Conservation (phyloP, 2,888 invertebrate species). For the Mongoloraphidia duomilia region DNA sequence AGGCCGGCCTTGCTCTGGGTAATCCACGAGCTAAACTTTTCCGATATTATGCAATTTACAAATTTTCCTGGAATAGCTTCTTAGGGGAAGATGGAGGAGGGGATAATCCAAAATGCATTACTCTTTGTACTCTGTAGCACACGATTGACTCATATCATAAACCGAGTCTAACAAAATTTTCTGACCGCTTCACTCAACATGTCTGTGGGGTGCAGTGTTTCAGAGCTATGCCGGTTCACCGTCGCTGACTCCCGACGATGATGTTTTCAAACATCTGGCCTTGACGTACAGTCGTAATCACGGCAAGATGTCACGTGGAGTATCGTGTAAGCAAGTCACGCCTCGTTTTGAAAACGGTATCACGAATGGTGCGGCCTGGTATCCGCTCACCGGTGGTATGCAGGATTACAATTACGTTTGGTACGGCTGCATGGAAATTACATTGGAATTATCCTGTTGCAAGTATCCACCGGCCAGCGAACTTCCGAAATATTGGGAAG, state of each 20-base stretch:
- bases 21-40: no score
- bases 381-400: slow-evolving; percentile 81
- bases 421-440: slow-evolving; percentile 92
- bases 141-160: neutral
- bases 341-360: slow-evolving; percentile 77
- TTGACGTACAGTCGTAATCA: slow-evolving; percentile 76
- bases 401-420: slow-evolving; percentile 90
- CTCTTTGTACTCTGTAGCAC: no score
- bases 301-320: slow-evolving; percentile 74
- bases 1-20: no score
- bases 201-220: slow-evolving; percentile 46
- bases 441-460: slow-evolving; percentile 86
- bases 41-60: no score
- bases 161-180: neutral
- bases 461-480: slow-evolving; percentile 77
- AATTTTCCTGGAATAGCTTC: no score
- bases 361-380: slow-evolving; percentile 91
- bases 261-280: slow-evolving; percentile 77
- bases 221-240: slow-evolving; percentile 71
- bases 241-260: slow-evolving; percentile 81
- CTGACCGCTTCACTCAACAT: neutral
- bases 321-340: slow-evolving; percentile 62
- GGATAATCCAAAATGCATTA: no score
- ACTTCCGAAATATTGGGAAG: slow-evolving; percentile 72
- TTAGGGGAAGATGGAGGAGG: no score